A percentile compares a stretch with the other conserved stretches of the same genome.
These are phyloP conservation scores for Holotrichia oblita DNA, from an alignment of 1,140 invertebrate species.

Conservation along the genomic window DNA sequence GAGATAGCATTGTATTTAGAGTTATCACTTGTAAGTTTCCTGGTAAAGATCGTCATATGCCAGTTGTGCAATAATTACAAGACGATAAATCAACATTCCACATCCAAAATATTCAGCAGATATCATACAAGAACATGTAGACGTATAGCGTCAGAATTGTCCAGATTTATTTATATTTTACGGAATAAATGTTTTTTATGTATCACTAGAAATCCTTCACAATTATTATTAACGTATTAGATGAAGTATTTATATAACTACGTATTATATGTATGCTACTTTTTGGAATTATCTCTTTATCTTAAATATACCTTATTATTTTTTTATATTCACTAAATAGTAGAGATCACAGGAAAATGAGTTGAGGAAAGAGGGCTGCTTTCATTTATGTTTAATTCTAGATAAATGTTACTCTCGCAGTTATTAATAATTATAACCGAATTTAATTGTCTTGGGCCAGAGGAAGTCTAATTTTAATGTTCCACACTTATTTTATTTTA, in stretches of 20 bases:
- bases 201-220: not conserved
- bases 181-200: no score
- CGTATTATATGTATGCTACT: not conserved
- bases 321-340: not conserved
- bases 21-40: not conserved
- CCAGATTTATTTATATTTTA: not conserved
- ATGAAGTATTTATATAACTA: not conserved
- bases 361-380: not conserved
- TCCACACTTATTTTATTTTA: slow-evolving; percentile 21
- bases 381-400: not conserved
- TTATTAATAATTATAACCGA: no score
- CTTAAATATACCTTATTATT: slow-evolving; percentile 18
- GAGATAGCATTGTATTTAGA: slow-evolving; percentile 1
- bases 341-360: slow-evolving; percentile 35
- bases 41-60: not conserved
- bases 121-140: not conserved
- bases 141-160: not conserved
- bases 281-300: not conserved
- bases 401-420: not conserved
- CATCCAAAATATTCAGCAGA: not conserved
- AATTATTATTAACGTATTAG: not conserved
- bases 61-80: not conserved
- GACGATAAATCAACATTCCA: not conserved
- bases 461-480: not conserved
- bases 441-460: not conserved